Base-by-base conservation (phyloP, 2,113 vertebrate genomes). In the Brienomyrus longianalis region DNA sequence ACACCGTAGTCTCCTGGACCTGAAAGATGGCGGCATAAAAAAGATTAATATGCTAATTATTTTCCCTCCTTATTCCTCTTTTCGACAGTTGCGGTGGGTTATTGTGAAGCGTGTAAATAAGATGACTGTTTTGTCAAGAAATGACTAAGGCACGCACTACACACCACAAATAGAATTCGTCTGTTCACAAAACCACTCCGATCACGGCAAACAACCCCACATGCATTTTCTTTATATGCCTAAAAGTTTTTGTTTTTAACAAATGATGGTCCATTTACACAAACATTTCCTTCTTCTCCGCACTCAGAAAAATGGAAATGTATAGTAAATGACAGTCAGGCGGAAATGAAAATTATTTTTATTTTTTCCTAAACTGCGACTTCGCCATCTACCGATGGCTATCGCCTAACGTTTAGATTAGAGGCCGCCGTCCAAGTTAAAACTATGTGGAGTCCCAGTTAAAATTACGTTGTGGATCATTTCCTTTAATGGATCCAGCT, bases 41-140 rank as follows among this genome's bases (percentile, higher is more conserved):
- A 99, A 99, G 98, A 99, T 99, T 99, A 99, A 99, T 99, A 99
- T 99, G 98, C 97, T 99, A 99, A 99, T 99, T 99, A 99, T 98
- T 98, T 98, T 96, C 96, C 96, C 97, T 96, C 97, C 97, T 97
- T 98, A 98, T 98, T 98, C 97, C 96, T 97, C 97, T 96, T 95
- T 98, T 97, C 96, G 94, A 98, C 97, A 97, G 97, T 98, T 97
- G 96, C 95, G 95, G 96, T 94, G 96, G 97, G 97, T 98, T 97
- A 99, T 98, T 99, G 97, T 97, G 97, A 97, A 96, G 97, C 97
- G 97, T 98, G 98, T 98, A 99, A 98, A 98, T 99, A 98, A 98
- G 97, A 97, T 97, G 98, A 97, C 97, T 98, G 97, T 97, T 98
- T 98, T 98, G 97, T 98, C 97, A 97, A 97, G 96, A 96, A 98